Base-by-base conservation (phyloP, 2,888 invertebrate genomes). In the Pollenia griseotomentosa region DNA sequence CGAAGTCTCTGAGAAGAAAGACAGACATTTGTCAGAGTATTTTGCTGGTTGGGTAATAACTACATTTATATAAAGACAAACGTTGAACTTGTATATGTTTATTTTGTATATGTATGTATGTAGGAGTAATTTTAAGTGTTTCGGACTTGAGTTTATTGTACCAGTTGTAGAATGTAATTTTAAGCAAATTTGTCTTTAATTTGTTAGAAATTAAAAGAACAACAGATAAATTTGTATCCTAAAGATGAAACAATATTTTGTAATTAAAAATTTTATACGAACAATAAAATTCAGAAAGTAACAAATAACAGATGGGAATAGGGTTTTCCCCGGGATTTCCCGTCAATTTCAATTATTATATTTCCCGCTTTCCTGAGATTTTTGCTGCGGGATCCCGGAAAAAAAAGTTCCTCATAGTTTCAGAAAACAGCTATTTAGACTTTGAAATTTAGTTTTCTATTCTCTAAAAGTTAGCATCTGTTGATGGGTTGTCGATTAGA, bases 131-230 rank as follows among this genome's bases (percentile, higher is more conserved):
- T 10, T 23, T 23, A 14, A 16, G 10, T 57, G 6, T 44, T 44
- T 73, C 48, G 7, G 12, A n/a, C 0, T 11, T 10, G 42, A 44
- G 40, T 65, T 75, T 57, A 6, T 53, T 51, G 2, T 65, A 44
- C 42, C 53, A 75, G 19, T 65, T 53, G 14, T 40, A 23, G 14
- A 75, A 65, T 65, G 19, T 42, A 63, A 75, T 73, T 63, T 73
- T 59, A 59, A 73, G 14, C 78, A 61, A 84, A 79, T 84, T 84
- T 84, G 65, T 66, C 77, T 63, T 68, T 73, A 84, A 84, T 79
- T 84, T 84, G 65, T 79, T 12, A 57, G n/a, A 68, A 48, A 57
- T 51, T 42, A 66, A 48, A 44, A 65, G 14, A 53, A 77, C 12
- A 23, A 23, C 1, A 53, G 65, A 53, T 40, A n/a, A 57, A 71